Evolutionary conservation across 2,113 vertebrate species (phyloP), one percentile per base, ranked within the genome.

Genomic region (Plecotus auritus): DNA sequence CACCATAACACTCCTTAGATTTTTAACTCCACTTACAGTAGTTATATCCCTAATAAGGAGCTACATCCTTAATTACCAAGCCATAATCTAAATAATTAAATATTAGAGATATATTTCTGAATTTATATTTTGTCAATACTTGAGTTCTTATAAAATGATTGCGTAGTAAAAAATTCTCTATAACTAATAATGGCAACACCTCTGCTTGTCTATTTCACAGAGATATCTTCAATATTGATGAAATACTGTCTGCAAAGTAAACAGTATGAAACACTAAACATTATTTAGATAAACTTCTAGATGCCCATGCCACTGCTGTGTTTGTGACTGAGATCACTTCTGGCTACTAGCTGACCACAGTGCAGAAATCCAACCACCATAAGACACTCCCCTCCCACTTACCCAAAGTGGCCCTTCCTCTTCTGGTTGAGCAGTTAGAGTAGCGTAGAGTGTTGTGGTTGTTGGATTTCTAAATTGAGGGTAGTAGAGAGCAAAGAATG

Each of bases 371-470:
- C 32, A 90, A 5, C 56, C 85, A 73, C 94, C 93, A 51, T 80
- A 93, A 83, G 35, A 67, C 80, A 49, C 56, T 78, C 30, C 32
- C 18, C 14, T 84, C 74, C 22, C 35, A 40, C 51, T 74, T 74
- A 64, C 26, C 37, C 37, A 42, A 95, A 93, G 72, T 91, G 77
- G 81, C 90, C 74, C 61, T 92, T 84, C 93, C 74, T 93, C 85
- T 77, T 95, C 77, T 85, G 72, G 81, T 74, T 87, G 67, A 80
- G 59, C 40, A 88, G 56, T 82, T 69, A 88, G 91, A 88, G 91
- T n/a, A 88, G 91, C 64, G 32, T 26, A 70, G 64, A 92, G 17
- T 74, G 26, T 35, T 97, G 96, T 94, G 89, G 96, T 91, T 91
- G 87, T 59, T 97, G 61, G 6, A 59, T 93, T 94, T 93, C 84